Percentiles rank a stretch among this genome's conserved stretches.
phyloP scores from a whole-genome alignment of 2,888 invertebrate genomes.

The Ophion ventricosus region DNA sequence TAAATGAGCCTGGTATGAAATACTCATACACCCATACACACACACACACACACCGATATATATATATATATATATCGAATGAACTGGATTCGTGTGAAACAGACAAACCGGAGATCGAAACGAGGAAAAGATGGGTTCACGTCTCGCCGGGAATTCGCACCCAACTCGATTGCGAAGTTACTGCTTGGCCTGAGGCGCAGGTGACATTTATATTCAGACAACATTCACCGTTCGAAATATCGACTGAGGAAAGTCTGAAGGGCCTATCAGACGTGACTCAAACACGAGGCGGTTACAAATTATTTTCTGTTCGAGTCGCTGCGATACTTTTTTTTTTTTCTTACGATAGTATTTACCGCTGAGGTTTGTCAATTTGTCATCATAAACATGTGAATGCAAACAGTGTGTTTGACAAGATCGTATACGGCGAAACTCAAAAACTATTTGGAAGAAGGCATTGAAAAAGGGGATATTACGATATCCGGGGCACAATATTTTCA shows the following conservation, averaged over 20 bases:
- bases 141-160: slow-evolving; percentile 89
- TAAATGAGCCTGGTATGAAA: slow-evolving; percentile 11
- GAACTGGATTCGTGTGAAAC: slow-evolving; percentile 54
- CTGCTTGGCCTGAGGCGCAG: slow-evolving; percentile 88
- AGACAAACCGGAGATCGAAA: slow-evolving; percentile 91
- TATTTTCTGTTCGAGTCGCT: background rate
- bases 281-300: slow-evolving; percentile 2
- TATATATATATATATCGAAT: slow-evolving; percentile 15
- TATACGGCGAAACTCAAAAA: too few species aligned
- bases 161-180: slow-evolving; percentile 88
- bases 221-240: background rate
- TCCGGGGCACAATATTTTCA: too few species aligned
- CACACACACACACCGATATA: background rate
- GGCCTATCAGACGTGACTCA: background rate
- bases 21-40: background rate
- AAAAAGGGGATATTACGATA: too few species aligned
- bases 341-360: background rate
- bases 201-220: slow-evolving; percentile 82
- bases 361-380: background rate
- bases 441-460: too few species aligned
- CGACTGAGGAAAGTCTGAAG: slow-evolving; percentile 1
- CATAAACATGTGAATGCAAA: background rate
- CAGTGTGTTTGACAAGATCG: too few species aligned
- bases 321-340: background rate
- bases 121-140: slow-evolving; percentile 89